Percentiles rank a stretch among this genome's conserved stretches.
Conservation (phyloP, 2,113 vertebrate genomes). For the Cathartes aura region DNA sequence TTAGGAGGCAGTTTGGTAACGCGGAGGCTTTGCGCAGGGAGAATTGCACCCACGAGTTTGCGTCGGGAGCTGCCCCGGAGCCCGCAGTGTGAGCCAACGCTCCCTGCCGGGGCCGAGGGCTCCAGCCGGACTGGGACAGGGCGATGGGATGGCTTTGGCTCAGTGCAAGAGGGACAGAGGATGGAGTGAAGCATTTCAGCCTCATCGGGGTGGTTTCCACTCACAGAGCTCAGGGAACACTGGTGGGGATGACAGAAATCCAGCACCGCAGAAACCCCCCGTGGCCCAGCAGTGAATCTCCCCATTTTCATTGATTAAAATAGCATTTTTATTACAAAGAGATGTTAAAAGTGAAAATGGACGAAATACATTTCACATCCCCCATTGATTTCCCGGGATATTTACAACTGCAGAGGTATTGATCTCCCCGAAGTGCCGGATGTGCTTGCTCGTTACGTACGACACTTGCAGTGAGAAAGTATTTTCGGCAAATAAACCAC, state of each 20-base stretch:
- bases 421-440: slow-evolving; percentile 42
- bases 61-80: neutral
- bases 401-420: slow-evolving; percentile 41
- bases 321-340: slow-evolving; percentile 10
- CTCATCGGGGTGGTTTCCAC: rapidly evolving
- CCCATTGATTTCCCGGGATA: slow-evolving; percentile 11
- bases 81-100: neutral
- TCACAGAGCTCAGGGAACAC: neutral
- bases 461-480: neutral
- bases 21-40: rapidly evolving
- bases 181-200: rapidly evolving
- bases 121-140: neutral
- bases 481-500: slow-evolving; percentile 6
- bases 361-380: neutral
- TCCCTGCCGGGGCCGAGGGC: rapidly evolving
- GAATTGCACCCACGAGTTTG: neutral
- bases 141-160: rapidly evolving
- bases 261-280: rapidly evolving
- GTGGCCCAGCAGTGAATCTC: neutral
- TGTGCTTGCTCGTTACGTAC: neutral
- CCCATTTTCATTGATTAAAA: slow-evolving; percentile 23
- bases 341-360: slow-evolving; percentile 20
- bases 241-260: rapidly evolving
- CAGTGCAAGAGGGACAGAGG: rapidly evolving
- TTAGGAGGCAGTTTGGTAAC: neutral